phyloP scores from a whole-genome alignment of 2,888 invertebrate genomes.

The Lordiphosa andalusiaca region DNA sequence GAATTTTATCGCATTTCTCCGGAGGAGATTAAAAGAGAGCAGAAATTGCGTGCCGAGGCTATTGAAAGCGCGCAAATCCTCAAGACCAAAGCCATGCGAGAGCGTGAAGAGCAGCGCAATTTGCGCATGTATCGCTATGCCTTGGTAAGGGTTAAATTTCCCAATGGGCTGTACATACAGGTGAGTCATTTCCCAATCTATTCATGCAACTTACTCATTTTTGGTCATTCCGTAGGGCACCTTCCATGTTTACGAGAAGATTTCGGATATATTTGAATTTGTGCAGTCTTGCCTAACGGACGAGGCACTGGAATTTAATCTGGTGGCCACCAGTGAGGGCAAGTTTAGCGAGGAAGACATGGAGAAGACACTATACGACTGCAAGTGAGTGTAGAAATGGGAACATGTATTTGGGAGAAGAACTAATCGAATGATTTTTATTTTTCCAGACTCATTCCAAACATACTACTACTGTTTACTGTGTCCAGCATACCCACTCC shows the following conservation, averaged over 20 bases:
- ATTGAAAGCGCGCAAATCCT: constrained; percentile 91
- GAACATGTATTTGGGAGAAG: background rate
- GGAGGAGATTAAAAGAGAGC: constrained; percentile 92
- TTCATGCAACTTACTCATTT: background rate
- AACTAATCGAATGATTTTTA: background rate
- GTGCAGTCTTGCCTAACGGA: constrained; percentile 88
- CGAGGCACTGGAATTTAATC: constrained; percentile 85
- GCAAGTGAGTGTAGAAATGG: constrained; percentile 63
- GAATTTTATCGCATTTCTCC: constrained; percentile 91
- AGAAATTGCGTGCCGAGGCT: constrained; percentile 86
- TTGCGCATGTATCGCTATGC: constrained; percentile 92
- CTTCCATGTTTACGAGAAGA: constrained; percentile 91
- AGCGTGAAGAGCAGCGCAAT: constrained; percentile 91
- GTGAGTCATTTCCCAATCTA: constrained; percentile 77
- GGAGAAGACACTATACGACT: constrained; percentile 88
- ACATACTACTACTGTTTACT: constrained; percentile 90
- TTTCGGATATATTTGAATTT: constrained; percentile 88
- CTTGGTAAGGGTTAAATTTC: constrained; percentile 92
- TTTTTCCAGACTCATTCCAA: constrained; percentile 86
- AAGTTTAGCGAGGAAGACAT: constrained; percentile 85
- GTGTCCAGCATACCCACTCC: constrained; percentile 79
- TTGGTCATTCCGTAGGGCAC: constrained; percentile 88
- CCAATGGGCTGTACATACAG: constrained; percentile 91
- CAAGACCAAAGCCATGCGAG: constrained; percentile 96
- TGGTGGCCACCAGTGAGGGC: constrained; percentile 85